Conservation (phyloP, 2,113 vertebrate genomes). For the Mandrillus leucophaeus region DNA sequence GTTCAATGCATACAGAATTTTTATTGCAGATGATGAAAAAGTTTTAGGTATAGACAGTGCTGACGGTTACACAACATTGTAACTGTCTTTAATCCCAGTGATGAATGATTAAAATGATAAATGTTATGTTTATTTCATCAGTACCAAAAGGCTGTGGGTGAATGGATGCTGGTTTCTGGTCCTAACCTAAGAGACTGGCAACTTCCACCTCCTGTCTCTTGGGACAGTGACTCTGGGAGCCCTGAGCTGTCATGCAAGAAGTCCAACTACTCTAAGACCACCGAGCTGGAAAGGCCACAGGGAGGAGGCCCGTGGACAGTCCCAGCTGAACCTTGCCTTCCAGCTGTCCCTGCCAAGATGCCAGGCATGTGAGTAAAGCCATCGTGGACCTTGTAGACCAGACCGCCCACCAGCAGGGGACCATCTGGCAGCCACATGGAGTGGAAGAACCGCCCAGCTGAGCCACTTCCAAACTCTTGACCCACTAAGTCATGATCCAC, state of each 20-base stretch:
- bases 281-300: background rate
- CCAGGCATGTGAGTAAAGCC: background rate
- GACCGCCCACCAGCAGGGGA: background rate
- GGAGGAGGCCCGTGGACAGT: background rate
- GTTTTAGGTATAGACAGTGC: too few species aligned
- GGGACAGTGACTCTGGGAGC: background rate
- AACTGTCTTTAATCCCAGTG: too few species aligned
- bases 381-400: background rate
- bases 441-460: background rate
- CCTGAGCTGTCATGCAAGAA: background rate
- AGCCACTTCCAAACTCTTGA: background rate
- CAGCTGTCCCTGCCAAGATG: background rate
- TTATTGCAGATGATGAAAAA: background rate
- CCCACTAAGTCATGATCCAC: accelerated
- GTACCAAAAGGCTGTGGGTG: background rate
- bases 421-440: background rate
- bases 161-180: background rate
- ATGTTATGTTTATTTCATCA: background rate
- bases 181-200: background rate
- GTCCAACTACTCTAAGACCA: background rate
- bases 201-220: background rate
- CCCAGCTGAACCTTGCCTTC: background rate
- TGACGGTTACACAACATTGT: background rate
- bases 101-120: background rate
- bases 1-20: background rate